phyloP scores from a whole-genome alignment of 37 sponge, comb jelly and placozoan genomes.

The Aplysina aerophoba region DNA sequence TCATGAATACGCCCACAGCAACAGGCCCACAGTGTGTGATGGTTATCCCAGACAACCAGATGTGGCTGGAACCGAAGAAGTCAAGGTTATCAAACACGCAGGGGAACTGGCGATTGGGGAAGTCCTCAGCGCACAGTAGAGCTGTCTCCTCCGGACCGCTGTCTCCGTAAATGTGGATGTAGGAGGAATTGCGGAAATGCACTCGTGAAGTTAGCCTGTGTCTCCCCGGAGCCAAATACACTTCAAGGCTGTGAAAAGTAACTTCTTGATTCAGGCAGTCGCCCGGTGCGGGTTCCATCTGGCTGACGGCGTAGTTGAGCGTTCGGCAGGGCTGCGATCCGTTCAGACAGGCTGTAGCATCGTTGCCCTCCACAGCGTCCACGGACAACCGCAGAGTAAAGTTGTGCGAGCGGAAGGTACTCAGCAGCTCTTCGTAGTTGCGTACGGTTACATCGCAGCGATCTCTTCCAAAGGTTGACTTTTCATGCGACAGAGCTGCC shows the following conservation, averaged over 20 bases:
- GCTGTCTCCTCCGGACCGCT: background rate
- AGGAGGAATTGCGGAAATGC: background rate
- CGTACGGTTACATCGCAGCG: background rate
- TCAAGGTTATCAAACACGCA: slow-evolving; percentile 15
- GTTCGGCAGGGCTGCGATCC: background rate
- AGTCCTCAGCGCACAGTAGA: background rate
- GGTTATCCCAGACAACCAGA: background rate
- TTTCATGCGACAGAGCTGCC: slow-evolving; percentile 5
- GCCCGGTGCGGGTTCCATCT: background rate
- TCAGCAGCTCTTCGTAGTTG: background rate
- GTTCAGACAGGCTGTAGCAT: slow-evolving; percentile 2
- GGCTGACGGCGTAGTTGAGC: background rate
- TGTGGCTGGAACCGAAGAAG: background rate
- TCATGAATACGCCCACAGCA: background rate
- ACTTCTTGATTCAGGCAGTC: background rate
- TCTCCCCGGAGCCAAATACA: background rate
- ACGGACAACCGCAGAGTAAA: background rate
- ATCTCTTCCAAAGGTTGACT: background rate
- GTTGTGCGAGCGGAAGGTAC: background rate
- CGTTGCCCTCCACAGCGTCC: background rate
- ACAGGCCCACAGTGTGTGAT: slow-evolving; percentile 4
- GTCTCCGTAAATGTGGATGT: background rate
- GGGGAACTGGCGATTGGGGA: background rate
- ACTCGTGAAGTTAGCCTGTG: background rate
- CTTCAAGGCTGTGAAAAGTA: background rate